Base-by-base conservation (phyloP, 2,888 invertebrate genomes). In the Caenorhabditis sinica region DNA sequence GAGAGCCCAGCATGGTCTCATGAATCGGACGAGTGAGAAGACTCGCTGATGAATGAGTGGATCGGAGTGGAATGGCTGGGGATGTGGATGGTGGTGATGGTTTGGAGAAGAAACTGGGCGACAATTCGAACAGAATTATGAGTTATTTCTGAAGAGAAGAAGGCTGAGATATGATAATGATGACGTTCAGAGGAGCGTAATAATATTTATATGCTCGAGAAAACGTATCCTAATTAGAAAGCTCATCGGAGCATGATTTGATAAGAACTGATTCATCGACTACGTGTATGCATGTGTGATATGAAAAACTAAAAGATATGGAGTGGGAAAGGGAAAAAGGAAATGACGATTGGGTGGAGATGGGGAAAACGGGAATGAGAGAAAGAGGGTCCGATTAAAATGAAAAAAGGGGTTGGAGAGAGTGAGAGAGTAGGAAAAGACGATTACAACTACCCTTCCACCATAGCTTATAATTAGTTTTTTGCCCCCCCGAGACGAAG, bases 51-150 rank as follows among this genome's bases (percentile, higher is more conserved):
- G 85, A 76, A 13, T 81, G 69, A n/a, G 82, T 73, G 2, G 82
- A 51, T 15, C 82, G 82, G 30, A 81, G 72, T 6, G 69, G 69
- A 30, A 33, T 30, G 33, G 74, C 20, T n/a, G 82, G 68, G 20
- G 77, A 65, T 33, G 40, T 28, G 17, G 76, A 40, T 56, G 75
- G 15, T 36, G 28, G 63, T 28, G 63, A 45, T 20, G 72, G 51
- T 69, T 75, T 75, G 51, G 82, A 71, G 61, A 77, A 83, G 49
- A 83, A 77, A 61, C 72, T 66, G 56, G 82, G 82, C 23, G 82
- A 83, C 68, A 83, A 28, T 77, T 83, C 82, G 73, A 83, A 83
- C 82, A 83, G 77, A 83, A 83, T 83, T 77, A 71, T 72, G 75
- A 71, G 11, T 20, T 51, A 49, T 53, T 60, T 60, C 60, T 61